Evolutionary conservation across 1,140 invertebrate species (phyloP), one percentile per base, ranked within the genome.

Genomic region (Lepidurus arcticus): DNA sequence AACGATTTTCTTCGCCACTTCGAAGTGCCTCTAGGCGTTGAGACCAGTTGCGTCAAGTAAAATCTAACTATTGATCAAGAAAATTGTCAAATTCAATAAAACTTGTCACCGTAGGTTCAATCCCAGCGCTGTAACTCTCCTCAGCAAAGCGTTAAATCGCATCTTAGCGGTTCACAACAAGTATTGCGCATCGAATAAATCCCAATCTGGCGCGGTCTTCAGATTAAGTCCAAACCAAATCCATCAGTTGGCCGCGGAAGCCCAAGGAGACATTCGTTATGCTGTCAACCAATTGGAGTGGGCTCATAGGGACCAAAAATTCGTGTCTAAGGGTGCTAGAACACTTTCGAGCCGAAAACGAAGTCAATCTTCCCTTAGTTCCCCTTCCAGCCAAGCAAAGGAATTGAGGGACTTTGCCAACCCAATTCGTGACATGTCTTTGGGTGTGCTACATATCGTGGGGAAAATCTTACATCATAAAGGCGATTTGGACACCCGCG

Each of bases 271-370:
- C 53, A 65, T 65, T 11, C 53, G 53, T 21, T 65, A 65, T 16
- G 53, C 53, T 65, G 53, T 65, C 8, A 65, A 65, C n/a, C 53
- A 65, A 65, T 65, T 65, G 21, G 53, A 65, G n/a, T 65, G 53
- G 53, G 53, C 53, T 65, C 53, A 65, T 16, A 13, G 53, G 53
- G 53, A 65, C 53, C 9, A 65, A 13, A 65, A 65, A 21, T 65
- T n/a, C 13, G 21, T 65, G 16, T 65, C 53, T 7, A 65, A 16
- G 21, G 13, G 13, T 7, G 53, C 8, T 21, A 65, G 21, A 65
- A 13, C 53, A 13, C 4, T 65, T 21, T 21, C 13, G 5, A 65
- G 53, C 53, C 53, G 53, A 13, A 65, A 65, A 65, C 16, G 53
- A 65, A 65, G 53, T 21, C 53, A 65, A 7, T 65, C 53, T 65